A percentile compares a stretch with the other conserved stretches of the same genome.
phyloP scores from a whole-genome alignment of 1,140 invertebrate genomes.

The Agraylea sexmaculata region DNA sequence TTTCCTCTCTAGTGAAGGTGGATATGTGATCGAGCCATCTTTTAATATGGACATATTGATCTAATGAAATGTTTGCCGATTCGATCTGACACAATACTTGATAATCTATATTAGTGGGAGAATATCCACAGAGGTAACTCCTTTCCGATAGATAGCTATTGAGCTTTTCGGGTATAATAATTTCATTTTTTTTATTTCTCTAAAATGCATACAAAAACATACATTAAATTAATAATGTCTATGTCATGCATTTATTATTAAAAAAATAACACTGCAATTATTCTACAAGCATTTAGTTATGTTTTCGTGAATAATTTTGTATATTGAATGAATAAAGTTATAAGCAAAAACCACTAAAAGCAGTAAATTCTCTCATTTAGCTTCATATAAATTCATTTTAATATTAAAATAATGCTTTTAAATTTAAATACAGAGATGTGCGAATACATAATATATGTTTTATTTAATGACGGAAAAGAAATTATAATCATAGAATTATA shows the following conservation, averaged over 20 bases:
- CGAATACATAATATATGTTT: too few relatives aligned
- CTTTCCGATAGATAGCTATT: constrained; percentile 32
- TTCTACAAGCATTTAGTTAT: too few relatives aligned
- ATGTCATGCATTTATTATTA: background rate
- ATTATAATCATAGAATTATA: too few relatives aligned
- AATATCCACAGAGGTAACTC: constrained; percentile 46
- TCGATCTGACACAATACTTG: constrained; percentile 32
- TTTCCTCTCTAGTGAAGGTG: constrained; percentile 39
- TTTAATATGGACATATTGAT: constrained; percentile 34
- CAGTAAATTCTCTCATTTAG: too few relatives aligned
- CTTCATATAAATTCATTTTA: too few relatives aligned
- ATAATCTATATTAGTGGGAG: constrained; percentile 39
- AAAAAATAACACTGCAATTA: too few relatives aligned
- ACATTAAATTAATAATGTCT: background rate
- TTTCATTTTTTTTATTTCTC: background rate
- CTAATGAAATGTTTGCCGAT: constrained; percentile 27
- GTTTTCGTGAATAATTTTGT: too few relatives aligned
- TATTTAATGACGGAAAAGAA: too few relatives aligned
- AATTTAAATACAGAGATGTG: too few relatives aligned
- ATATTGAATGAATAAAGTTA: too few relatives aligned
- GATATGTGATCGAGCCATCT: constrained; percentile 49
- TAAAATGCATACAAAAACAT: background rate
- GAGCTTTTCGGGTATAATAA: constrained; percentile 10
- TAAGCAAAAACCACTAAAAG: too few relatives aligned
- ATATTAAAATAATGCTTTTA: too few relatives aligned